Evolutionary conservation across 1,140 invertebrate genomes (phyloP).

Genomic region (Psix sp.): DNA sequence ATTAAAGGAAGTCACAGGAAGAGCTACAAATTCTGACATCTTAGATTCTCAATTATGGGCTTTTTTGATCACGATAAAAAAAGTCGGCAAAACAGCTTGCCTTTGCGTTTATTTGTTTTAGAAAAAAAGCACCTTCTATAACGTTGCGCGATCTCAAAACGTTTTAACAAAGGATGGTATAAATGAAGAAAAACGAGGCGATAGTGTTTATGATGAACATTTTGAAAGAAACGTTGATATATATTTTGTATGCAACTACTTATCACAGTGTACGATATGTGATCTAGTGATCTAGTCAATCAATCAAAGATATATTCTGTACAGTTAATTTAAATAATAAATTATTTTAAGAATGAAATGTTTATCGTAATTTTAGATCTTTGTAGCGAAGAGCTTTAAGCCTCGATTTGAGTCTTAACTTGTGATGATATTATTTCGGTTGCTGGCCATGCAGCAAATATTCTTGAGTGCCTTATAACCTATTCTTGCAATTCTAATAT

Average conservation of each 20-base stretch:
- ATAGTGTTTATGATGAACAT: background rate
- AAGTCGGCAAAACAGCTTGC: no score
- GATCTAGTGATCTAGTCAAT: constrained; percentile 53
- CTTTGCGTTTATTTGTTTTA: no score
- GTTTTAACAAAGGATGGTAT: constrained; percentile 1
- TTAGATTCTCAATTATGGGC: no score
- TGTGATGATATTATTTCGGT: constrained; percentile 10
- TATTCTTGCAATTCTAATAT: no score
- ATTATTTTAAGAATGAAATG: constrained; percentile 37
- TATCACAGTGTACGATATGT: constrained; percentile 34
- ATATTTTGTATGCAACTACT: constrained; percentile 26
- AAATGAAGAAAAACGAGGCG: background rate
- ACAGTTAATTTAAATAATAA: constrained; percentile 54
- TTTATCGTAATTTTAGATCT: constrained; percentile 33
- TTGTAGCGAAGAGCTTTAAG: constrained; percentile 60
- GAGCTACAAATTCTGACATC: no score
- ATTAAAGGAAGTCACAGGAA: no score
- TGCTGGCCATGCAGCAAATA: constrained; percentile 44
- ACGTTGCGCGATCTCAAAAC: constrained; percentile 12
- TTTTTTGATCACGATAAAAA: no score
- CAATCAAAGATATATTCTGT: constrained; percentile 25
- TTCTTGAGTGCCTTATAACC: constrained; percentile 73
- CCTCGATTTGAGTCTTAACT: constrained; percentile 29
- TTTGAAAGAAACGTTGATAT: constrained; percentile 11
- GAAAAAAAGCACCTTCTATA: no score